These are phyloP conservation scores for Ivindomyrus marchei DNA, from an alignment of 2,113 vertebrate genomes.

Conservation along the genomic window DNA sequence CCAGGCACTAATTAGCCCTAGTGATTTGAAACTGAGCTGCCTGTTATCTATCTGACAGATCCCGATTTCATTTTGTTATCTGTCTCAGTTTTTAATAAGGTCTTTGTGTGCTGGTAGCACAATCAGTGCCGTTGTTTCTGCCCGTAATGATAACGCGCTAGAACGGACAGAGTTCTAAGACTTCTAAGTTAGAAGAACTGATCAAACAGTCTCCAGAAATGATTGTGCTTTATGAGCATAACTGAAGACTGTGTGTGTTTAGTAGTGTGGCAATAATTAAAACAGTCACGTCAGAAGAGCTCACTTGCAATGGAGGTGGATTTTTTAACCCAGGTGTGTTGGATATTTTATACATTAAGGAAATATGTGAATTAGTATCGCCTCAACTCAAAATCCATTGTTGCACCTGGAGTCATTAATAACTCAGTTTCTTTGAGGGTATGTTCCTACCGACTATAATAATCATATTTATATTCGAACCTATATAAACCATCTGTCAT, in stretches of 20 bases:
- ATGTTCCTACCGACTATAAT: not conserved
- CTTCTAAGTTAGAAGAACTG: not conserved
- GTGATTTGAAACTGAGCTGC: constrained; percentile 24
- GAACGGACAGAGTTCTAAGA: constrained; percentile 11
- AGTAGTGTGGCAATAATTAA: not conserved
- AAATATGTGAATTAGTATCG: not conserved
- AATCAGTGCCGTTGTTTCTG: not conserved
- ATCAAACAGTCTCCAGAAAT: not conserved
- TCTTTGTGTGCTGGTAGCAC: constrained; percentile 15
- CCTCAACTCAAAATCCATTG: not conserved
- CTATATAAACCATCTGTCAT: not conserved
- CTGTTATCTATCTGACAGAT: constrained; percentile 29
- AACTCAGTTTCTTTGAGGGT: not conserved
- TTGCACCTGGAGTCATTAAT: not conserved
- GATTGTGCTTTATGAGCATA: not conserved
- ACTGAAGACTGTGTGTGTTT: constrained; percentile 8
- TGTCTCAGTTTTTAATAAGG: constrained; percentile 46
- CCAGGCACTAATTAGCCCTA: constrained; percentile 38
- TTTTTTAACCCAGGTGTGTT: not conserved
- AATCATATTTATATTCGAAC: not conserved
- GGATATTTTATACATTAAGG: not conserved
- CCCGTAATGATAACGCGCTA: not conserved
- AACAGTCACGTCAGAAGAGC: constrained; percentile 22
- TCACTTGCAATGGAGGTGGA: constrained; percentile 11
- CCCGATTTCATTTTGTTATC: constrained; percentile 31